Conservation (phyloP, 2,888 invertebrate genomes). For the Spisula subtruncata region DNA sequence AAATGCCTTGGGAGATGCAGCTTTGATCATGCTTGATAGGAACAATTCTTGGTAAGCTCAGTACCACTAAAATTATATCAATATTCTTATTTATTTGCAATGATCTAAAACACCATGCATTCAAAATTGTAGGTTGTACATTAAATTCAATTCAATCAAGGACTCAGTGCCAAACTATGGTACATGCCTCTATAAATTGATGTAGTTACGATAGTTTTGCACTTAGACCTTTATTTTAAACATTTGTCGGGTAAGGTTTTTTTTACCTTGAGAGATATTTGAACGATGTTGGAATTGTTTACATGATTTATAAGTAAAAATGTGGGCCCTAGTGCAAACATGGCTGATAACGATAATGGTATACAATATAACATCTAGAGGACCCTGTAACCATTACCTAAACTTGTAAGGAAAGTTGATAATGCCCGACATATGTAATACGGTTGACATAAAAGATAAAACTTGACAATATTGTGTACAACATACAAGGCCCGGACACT, state of each 20-base stretch:
- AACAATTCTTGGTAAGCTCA: not conserved
- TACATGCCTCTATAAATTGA: no score
- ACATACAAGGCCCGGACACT: conserved; percentile 6
- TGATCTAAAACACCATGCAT: not conserved
- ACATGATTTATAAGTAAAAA: conserved; percentile 20
- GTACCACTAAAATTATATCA: not conserved
- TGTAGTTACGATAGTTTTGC: no score
- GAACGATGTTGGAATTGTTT: conserved; percentile 7
- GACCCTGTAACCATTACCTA: conserved; percentile 15
- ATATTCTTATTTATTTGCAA: not conserved
- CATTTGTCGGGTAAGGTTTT: not conserved
- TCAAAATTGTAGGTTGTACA: not conserved
- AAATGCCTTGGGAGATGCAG: not conserved
- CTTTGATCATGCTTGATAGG: not conserved
- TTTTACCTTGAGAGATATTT: not conserved
- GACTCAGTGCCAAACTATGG: no score
- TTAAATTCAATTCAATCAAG: no score
- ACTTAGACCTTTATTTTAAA: conserved; percentile 20
- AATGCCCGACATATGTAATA: not conserved
- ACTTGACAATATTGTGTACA: not conserved
- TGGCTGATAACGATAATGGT: not conserved
- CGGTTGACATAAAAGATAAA: not conserved
- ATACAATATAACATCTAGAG: not conserved
- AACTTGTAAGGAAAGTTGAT: not conserved
- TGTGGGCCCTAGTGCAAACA: conserved; percentile 22